Conservation (phyloP, 1,140 invertebrate genomes). For the Gonioctena quinquepunctata region DNA sequence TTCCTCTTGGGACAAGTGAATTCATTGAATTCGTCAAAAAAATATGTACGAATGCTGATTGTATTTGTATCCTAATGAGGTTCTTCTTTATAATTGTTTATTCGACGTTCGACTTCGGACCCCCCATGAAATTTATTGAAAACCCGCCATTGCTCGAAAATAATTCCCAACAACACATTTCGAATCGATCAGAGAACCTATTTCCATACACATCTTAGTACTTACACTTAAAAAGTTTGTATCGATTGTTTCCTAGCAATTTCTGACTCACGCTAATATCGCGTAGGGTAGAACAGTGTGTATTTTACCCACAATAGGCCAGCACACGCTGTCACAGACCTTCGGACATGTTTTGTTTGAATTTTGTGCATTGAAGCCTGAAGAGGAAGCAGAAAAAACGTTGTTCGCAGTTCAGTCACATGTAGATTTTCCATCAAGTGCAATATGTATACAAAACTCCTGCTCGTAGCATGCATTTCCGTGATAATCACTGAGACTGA, state of each 20-base stretch:
- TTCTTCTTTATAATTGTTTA: too few species aligned
- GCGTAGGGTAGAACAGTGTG: slow-evolving; percentile 20
- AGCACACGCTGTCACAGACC: slow-evolving; percentile 26
- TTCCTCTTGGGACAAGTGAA: too few species aligned
- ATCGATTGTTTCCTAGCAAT: slow-evolving; percentile 45
- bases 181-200: slow-evolving; percentile 12
- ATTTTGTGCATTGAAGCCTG: slow-evolving; percentile 38
- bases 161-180: slow-evolving; percentile 3
- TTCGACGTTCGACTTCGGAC: too few species aligned
- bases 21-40: too few species aligned
- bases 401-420: background rate
- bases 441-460: background rate
- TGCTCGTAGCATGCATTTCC: background rate
- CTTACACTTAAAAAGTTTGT: slow-evolving; percentile 34
- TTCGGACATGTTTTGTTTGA: slow-evolving; percentile 32
- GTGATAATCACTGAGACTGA: background rate
- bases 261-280: slow-evolving; percentile 35
- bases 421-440: background rate
- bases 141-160: background rate
- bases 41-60: too few species aligned
- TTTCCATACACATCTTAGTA: slow-evolving; percentile 23
- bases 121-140: background rate
- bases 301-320: background rate
- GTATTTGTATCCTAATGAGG: too few species aligned
- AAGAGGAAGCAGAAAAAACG: slow-evolving; percentile 33